Percentiles rank a stretch among this genome's conserved stretches.
These are phyloP conservation scores for Acleris literana DNA, from an alignment of 2,888 invertebrate species.

Conservation along the genomic window DNA sequence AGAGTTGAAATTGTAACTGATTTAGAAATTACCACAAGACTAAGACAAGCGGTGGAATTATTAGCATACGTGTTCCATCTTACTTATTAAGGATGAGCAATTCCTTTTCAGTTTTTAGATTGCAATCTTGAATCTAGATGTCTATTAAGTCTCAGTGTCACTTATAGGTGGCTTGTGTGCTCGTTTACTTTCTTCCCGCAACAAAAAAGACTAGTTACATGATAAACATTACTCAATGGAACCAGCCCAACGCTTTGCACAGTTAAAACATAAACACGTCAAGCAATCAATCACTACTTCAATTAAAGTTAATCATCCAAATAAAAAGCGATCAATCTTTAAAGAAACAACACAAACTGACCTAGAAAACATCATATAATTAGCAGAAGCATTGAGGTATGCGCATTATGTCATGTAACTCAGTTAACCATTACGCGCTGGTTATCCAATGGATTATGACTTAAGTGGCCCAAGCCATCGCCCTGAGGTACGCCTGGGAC, in stretches of 20 bases:
- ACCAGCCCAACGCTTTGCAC: neutral
- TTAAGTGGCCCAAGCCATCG: slow-evolving; percentile 15
- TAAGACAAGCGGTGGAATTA: too few relatives aligned
- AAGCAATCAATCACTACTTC: neutral
- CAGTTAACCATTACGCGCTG: slow-evolving; percentile 18
- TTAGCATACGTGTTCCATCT: too few relatives aligned
- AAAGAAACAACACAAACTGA: slow-evolving; percentile 18
- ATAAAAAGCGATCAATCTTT: slow-evolving; percentile 23
- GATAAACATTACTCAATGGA: too few relatives aligned
- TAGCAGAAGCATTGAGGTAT: slow-evolving; percentile 22
- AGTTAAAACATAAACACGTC: neutral
- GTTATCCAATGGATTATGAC: slow-evolving; percentile 36
- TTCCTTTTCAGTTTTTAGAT: too few relatives aligned
- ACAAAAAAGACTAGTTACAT: too few relatives aligned
- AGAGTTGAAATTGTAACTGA: slow-evolving; percentile 35
- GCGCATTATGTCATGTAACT: slow-evolving; percentile 23
- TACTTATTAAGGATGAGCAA: too few relatives aligned
- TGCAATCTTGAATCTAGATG: too few relatives aligned
- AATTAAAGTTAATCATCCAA: slow-evolving; percentile 1
- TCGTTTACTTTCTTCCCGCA: too few relatives aligned
- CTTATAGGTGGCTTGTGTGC: too few relatives aligned
- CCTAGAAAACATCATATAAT: slow-evolving; percentile 26
- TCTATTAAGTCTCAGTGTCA: too few relatives aligned
- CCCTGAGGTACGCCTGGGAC: neutral
- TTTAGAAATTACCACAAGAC: neutral